Evolutionary conservation across 2,113 vertebrate genomes (phyloP).

Genomic region (Rutilus rutilus): DNA sequence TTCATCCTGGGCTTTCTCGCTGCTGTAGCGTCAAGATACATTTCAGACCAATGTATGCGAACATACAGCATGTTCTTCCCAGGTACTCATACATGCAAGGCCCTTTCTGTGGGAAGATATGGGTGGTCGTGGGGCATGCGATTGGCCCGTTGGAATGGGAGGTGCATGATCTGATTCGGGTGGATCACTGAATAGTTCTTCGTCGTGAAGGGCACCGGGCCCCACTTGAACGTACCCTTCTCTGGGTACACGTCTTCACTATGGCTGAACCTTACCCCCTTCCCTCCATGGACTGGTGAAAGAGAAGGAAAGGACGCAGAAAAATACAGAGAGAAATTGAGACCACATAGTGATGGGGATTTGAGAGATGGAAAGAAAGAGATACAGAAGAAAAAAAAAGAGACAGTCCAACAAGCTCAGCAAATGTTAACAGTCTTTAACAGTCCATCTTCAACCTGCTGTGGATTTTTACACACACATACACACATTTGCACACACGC

Average conservation of each 20-base stretch:
- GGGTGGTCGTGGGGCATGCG: constrained; percentile 54
- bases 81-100: constrained; percentile 50
- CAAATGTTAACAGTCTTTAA: constrained; percentile 9
- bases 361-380: constrained; percentile 14
- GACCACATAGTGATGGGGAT: constrained; percentile 42
- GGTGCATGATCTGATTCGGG: constrained; percentile 68
- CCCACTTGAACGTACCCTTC: constrained; percentile 90
- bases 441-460: constrained; percentile 16
- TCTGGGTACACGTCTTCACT: constrained; percentile 99
- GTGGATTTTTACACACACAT: not conserved
- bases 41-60: constrained; percentile 53
- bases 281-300: constrained; percentile 95
- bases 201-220: constrained; percentile 63
- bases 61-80: constrained; percentile 54
- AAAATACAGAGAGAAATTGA: constrained; percentile 47
- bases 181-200: constrained; percentile 65
- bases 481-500: constrained; percentile 21
- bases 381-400: not conserved
- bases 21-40: constrained; percentile 51
- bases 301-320: constrained; percentile 67
- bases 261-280: constrained; percentile 98
- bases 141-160: constrained; percentile 54
- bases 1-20: constrained; percentile 15
- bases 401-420: constrained; percentile 53
- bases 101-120: constrained; percentile 45